A percentile compares a stretch with the other conserved stretches of the same genome.
Evolutionary conservation across 2,888 invertebrate species (phyloP).

Genomic region (Andrena fulva): DNA sequence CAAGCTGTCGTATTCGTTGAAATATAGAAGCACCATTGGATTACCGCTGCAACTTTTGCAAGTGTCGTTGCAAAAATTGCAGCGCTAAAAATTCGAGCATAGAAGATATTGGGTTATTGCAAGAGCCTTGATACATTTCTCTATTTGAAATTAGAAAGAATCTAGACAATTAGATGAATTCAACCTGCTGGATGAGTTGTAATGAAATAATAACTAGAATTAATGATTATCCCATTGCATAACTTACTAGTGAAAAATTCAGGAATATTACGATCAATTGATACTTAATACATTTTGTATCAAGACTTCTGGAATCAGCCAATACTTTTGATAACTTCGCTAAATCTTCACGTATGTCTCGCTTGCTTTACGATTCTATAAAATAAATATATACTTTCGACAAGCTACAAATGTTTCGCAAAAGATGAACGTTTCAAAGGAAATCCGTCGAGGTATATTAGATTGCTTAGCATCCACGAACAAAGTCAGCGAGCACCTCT

Average conservation of each 20-base stretch:
- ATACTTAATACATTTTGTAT: not conserved
- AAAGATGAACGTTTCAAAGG: slow-evolving; percentile 3
- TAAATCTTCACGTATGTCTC: slow-evolving; percentile 31
- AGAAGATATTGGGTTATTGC: slow-evolving; percentile 9
- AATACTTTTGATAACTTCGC: slow-evolving; percentile 15
- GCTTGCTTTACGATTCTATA: slow-evolving; percentile 7
- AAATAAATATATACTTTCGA: slow-evolving; percentile 25
- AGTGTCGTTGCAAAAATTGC: slow-evolving; percentile 34
- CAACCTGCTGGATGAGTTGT: not conserved
- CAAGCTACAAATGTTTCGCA: not conserved
- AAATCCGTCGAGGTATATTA: slow-evolving; percentile 33
- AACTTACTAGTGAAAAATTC: slow-evolving; percentile 1
- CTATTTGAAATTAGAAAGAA: not conserved
- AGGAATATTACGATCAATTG: not conserved
- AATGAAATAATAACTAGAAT: not conserved
- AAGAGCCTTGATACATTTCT: not conserved
- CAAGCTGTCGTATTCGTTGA: slow-evolving; percentile 54
- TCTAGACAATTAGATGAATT: not conserved
- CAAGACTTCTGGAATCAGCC: slow-evolving; percentile 16
- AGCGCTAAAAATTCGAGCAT: slow-evolving; percentile 20
- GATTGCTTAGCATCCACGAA: slow-evolving; percentile 9
- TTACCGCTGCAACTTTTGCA: slow-evolving; percentile 23
- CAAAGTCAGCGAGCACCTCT: slow-evolving; percentile 11
- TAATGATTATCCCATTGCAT: not conserved
- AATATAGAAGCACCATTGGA: slow-evolving; percentile 58